Conservation (phyloP, 2,888 invertebrate species). For the Villa cingulata region DNA sequence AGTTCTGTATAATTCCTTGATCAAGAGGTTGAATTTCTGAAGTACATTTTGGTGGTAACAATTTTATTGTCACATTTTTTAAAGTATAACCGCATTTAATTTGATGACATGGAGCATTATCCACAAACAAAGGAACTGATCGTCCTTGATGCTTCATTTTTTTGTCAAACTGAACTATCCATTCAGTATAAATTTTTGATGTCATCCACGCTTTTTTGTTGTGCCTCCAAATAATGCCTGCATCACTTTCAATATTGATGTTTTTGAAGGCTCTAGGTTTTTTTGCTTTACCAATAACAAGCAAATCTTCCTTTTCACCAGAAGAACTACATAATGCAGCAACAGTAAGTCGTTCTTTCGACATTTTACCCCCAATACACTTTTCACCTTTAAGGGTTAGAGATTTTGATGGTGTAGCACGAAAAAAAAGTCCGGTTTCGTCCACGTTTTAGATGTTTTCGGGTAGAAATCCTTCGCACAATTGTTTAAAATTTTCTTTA, state of each 20-base stretch:
- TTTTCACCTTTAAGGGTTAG: conserved; percentile 10
- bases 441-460: background rate
- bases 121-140: background rate
- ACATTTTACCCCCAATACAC: conserved; percentile 16
- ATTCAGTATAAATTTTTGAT: background rate
- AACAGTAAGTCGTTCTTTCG: conserved; percentile 17
- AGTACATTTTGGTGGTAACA: conserved; percentile 18
- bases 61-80: conserved; percentile 6
- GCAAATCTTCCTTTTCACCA: too few relatives aligned
- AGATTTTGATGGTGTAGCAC: background rate
- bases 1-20: conserved; percentile 17
- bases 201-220: background rate
- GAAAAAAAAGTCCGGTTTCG: background rate
- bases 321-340: too few relatives aligned
- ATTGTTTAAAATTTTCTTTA: too few relatives aligned
- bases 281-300: background rate
- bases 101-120: too few relatives aligned
- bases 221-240: background rate
- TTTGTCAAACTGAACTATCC: background rate
- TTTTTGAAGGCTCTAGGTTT: background rate
- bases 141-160: background rate
- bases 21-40: conserved; percentile 19
- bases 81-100: too few relatives aligned
- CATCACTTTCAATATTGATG: background rate
- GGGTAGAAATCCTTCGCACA: background rate